These are phyloP conservation scores for Ochropacha duplaris DNA, from an alignment of 2,888 invertebrate species.

Conservation along the genomic window DNA sequence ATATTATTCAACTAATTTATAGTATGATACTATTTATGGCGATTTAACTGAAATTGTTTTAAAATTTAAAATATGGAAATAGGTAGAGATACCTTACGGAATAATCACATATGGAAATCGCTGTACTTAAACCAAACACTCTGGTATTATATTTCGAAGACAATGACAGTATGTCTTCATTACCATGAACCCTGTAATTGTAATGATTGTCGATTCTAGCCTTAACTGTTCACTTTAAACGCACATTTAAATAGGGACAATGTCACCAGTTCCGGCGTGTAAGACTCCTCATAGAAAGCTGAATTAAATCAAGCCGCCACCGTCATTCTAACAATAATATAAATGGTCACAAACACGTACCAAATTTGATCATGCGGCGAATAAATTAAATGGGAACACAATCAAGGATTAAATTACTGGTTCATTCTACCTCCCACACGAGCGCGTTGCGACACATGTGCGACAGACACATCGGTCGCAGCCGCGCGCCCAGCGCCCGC, in stretches of 20 bases:
- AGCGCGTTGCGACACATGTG: constrained; percentile 67
- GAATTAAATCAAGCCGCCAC: constrained; percentile 57
- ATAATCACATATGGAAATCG: constrained; percentile 46
- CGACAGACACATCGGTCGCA: constrained; percentile 69
- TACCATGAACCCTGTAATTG: constrained; percentile 34
- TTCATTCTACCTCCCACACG: constrained; percentile 78
- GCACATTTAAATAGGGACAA: constrained; percentile 37
- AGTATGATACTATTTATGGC: constrained; percentile 45
- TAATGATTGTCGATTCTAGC: constrained; percentile 28
- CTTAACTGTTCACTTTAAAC: constrained; percentile 17
- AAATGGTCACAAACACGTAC: constrained; percentile 74
- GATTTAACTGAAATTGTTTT: constrained; percentile 15
- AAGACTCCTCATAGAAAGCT: constrained; percentile 44
- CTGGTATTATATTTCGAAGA: constrained; percentile 29
- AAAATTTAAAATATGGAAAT: neutral
- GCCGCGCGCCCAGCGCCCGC: constrained; percentile 26
- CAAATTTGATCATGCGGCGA: constrained; percentile 78
- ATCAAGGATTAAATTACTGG: constrained; percentile 81
- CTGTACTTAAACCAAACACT: constrained; percentile 26
- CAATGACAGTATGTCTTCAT: constrained; percentile 34
- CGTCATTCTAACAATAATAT: constrained; percentile 56
- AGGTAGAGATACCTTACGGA: neutral
- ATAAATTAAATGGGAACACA: constrained; percentile 81
- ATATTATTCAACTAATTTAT: constrained; percentile 53
- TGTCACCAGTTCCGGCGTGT: constrained; percentile 33